Evolutionary conservation across 2,113 vertebrate genomes (phyloP), one percentile per base, ranked within the genome.

Genomic region (Psettodes erumei): DNA sequence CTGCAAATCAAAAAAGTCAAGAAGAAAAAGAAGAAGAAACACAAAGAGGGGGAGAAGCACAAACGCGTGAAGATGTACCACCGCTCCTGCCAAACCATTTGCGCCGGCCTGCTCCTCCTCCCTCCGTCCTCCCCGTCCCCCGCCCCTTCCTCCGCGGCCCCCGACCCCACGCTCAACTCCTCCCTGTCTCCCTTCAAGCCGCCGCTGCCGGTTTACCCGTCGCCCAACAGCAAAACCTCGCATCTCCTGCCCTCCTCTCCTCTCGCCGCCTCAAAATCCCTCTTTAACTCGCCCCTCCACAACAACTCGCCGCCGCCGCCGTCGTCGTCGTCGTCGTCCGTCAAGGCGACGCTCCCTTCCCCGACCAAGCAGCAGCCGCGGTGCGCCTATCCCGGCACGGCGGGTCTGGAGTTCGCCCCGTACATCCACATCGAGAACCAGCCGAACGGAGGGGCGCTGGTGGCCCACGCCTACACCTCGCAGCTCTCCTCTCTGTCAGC

Each of bases 11-110:
- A 97, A 94, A 99, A 98, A 88, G 96, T 96, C n/a, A 99, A 99
- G 94, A 99, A 99, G 95, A 99, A 99, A 96, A 99, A 99, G 96
- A 99, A 98, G 95, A 99, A 99, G 96, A 99, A 99, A 96, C 97
- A 98, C 85, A 98, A 97, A 96, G 97, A 99, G 73, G 96, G 95
- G 2, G 97, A 98, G 90, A 98, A 96, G 91, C 94, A 96, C 71
- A 98, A 96, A 77, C 96, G 94, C 62, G 96, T 98, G 64, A 99
- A 98, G 95, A 97, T 97, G 97, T 97, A 96, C 89, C 96, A 96
- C 92, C 96, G 96, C 90, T 98, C 96, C 37, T 96, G 97, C 93
- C 98, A 99, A 90, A 99, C 98, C 59, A 79, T 95, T 74, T 97
- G 95, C 83, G 96, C 95, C 58, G 96, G 96, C 81, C 86, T 98